These are phyloP conservation scores for Habroteleia sp. DNA, from an alignment of 2,888 invertebrate species.

Conservation along the genomic window DNA sequence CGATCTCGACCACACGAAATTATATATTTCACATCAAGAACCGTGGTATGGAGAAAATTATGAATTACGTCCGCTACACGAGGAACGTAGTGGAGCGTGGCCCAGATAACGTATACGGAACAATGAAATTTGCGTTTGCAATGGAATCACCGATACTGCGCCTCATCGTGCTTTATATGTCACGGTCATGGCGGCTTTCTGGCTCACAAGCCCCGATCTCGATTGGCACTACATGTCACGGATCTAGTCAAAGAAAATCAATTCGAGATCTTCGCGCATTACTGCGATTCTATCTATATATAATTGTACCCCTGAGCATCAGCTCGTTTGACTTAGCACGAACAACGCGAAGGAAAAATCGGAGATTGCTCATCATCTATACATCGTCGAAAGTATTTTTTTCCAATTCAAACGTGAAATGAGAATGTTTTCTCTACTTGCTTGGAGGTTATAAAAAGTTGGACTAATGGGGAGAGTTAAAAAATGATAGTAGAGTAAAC, in stretches of 20 bases:
- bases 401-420: not conserved
- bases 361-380: conserved; percentile 9
- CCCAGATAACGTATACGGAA: conserved; percentile 69
- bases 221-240: conserved; percentile 53
- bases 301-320: conserved; percentile 8
- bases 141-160: conserved; percentile 58
- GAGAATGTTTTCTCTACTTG: not conserved
- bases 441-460: too few relatives aligned
- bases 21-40: conserved; percentile 72
- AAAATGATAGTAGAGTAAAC: too few relatives aligned
- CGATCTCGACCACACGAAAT: conserved; percentile 68
- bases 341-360: conserved; percentile 15
- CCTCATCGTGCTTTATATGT: conserved; percentile 65
- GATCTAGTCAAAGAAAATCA: conserved; percentile 43
- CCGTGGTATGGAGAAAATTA: conserved; percentile 70
- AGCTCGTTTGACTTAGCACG: conserved; percentile 8
- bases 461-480: too few relatives aligned
- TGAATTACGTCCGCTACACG: conserved; percentile 66
- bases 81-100: conserved; percentile 72
- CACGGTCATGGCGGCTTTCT: conserved; percentile 67
- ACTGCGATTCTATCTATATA: conserved; percentile 35
- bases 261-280: conserved; percentile 36
- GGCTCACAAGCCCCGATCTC: conserved; percentile 55
- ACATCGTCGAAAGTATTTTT: not conserved
- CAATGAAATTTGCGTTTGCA: conserved; percentile 67